Base-by-base conservation (phyloP, 2,113 vertebrate species). In the Alligator mississippiensis region DNA sequence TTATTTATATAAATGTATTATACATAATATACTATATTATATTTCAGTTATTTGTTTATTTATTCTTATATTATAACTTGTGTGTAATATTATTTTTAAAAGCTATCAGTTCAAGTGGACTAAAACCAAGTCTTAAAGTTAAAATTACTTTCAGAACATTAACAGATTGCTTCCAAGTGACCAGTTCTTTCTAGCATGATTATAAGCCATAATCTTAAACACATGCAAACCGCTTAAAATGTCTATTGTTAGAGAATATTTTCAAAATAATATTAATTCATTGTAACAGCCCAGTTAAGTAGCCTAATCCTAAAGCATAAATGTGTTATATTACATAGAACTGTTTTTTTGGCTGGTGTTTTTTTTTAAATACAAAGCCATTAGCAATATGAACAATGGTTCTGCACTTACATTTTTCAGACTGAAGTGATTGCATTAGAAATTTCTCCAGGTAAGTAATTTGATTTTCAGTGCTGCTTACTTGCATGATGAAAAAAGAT, bases 401-500 rank as follows among this genome's bases (percentile, higher is more conserved):
- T 75, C 4, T 7, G 7, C 2, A 17, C 28, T 88, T 58, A 58
- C 5, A 58, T 27, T 87, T 92, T 82, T 82, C 82, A 63, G 78
- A 82, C 63, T 85, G 80, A 85, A 92, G 10, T 82, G 11, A 79
- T 66, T 89, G 18, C 75, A 81, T 63, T 84, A 91, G 66, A 94
- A 90, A 55, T 82, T 88, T 72, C 38, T 88, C 16, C 63, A 59
- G 28, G 13, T 68, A 54, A 28, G 21, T 90, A 83, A 75, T 72
- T 95, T 91, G 55, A 62, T 92, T 96, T 96, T 88, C 85, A 97
- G 14, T 83, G 89, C 80, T 92, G 63, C 17, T 97, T 92, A 68
- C 81, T 95, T 88, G 68, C 72, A 83, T 10, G 64, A 84, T 63
- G 85, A 90, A 79, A 96, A 96, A 88, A 27, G 68, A 21, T 18